Base-by-base conservation (phyloP, 2,888 invertebrate genomes). In the Acronicta alni region DNA sequence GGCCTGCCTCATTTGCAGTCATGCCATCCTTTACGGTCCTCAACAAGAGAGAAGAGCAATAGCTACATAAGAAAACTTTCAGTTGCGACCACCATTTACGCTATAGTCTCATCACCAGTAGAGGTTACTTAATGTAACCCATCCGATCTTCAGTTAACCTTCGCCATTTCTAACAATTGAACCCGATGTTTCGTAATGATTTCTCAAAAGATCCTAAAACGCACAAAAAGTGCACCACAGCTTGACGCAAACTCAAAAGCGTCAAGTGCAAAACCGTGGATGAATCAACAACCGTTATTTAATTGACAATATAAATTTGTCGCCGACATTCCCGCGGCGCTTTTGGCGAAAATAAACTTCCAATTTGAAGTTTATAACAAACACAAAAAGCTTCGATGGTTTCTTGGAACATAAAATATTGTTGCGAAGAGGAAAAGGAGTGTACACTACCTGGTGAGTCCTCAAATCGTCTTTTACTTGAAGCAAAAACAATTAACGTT, bases 221-320 rank as follows among this genome's bases (percentile, higher is more conserved):
- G 16, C 42, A 37, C 54, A 32, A 47, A 55, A 68, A 20, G 17
- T 32, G 32, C 54, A 51, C 17, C 47, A 67, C 44, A 16, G 37
- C n/a, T 32, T 4, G 18, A 38, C 17, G 42, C 49, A 38, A 69
- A 57, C 52, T 17, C 0, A 38, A 18, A 23, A 15, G 39, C 46
- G 26, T 53, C 45, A 63, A 49, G 17, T 55, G 46, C 54, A 57
- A 57, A 57, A 42, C 57, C 57, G 60, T 72, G 67, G 55, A 66
- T 66, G 76, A 60, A 68, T 57, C 70, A 52, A 62, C 67, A 66
- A 70, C 71, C 63, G 76, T 67, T 68, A 75, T 63, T 72, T 72
- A 70, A 77, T 77, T 71, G 70, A 49, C 61, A 67, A 67, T 63
- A 71, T 68, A 62, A 78, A 71, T 58, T 68, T 61, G 71, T 67